Conservation (phyloP, 2,797 vertebrate genomes). For the Sebastes diploproa region DNA sequence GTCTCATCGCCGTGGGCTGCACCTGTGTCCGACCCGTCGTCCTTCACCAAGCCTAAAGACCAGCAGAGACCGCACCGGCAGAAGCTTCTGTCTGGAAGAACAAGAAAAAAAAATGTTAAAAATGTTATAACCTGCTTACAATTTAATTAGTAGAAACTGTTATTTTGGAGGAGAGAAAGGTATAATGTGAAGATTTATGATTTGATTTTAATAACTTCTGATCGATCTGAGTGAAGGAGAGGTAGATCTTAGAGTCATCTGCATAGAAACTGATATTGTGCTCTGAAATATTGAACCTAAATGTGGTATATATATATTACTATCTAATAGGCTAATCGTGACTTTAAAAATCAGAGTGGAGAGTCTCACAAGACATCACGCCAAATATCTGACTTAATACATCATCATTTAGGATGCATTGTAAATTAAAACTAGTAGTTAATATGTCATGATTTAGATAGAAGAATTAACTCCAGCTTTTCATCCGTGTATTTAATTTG, state of each 20-base stretch:
- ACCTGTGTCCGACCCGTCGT: slow-evolving; percentile 78
- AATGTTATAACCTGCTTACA: background rate
- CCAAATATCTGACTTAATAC: background rate
- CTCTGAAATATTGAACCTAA: background rate
- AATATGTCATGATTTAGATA: background rate
- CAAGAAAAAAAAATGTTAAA: background rate
- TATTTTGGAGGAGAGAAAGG: background rate
- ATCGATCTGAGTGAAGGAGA: background rate
- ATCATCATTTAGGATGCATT: background rate
- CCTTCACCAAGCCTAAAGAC: slow-evolving; percentile 36
- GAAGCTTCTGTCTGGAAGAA: background rate
- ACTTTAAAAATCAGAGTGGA: background rate
- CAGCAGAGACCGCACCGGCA: background rate
- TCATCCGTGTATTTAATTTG: background rate
- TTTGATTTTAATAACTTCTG: background rate
- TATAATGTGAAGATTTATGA: background rate
- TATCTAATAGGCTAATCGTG: background rate
- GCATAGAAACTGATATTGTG: background rate
- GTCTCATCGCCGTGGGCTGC: slow-evolving; percentile 80
- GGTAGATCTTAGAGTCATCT: background rate
- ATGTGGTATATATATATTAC: background rate
- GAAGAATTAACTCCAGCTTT: background rate
- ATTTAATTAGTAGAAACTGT: background rate
- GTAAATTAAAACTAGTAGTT: background rate
- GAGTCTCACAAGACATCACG: background rate